phyloP scores from a whole-genome alignment of 2,888 invertebrate genomes.

The Zaprionus bogoriensis region DNA sequence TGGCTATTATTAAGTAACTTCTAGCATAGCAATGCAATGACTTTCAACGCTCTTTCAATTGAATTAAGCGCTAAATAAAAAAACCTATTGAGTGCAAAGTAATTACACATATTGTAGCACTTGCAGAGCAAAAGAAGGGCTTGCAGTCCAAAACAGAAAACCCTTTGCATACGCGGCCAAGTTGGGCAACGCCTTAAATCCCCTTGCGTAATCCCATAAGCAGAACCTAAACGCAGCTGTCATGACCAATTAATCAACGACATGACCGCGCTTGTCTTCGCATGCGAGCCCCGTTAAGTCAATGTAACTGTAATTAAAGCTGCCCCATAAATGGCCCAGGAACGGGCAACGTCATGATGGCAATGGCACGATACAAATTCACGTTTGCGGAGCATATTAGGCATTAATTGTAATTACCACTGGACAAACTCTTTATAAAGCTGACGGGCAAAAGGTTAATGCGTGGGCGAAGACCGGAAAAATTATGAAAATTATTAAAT shows the following conservation, averaged over 20 bases:
- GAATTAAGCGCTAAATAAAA: too few species aligned
- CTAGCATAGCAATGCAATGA: too few species aligned
- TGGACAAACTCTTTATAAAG: conserved; percentile 43
- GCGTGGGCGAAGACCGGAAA: conserved; percentile 44
- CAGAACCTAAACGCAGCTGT: conserved; percentile 33
- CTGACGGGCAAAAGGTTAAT: conserved; percentile 50
- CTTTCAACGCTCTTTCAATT: too few species aligned
- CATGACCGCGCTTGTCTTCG: conserved; percentile 30
- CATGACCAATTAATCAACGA: conserved; percentile 64
- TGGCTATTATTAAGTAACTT: too few species aligned
- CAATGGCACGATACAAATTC: conserved; percentile 20
- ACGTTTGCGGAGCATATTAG: conserved; percentile 40
- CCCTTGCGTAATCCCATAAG: conserved; percentile 49
- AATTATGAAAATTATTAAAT: conserved; percentile 40
- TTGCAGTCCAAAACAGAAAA: background rate
- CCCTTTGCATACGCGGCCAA: background rate
- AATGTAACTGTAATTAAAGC: conserved; percentile 64
- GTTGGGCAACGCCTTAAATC: conserved; percentile 32
- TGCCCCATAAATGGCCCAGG: conserved; percentile 30
- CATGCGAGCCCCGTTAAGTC: conserved; percentile 29
- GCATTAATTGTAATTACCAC: conserved; percentile 62
- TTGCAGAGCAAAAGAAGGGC: too few species aligned
- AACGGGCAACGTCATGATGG: conserved; percentile 8
- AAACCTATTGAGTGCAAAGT: too few species aligned
- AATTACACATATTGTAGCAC: too few species aligned